Conservation (phyloP, 2,888 invertebrate genomes). For the Drosophila tripunctata region DNA sequence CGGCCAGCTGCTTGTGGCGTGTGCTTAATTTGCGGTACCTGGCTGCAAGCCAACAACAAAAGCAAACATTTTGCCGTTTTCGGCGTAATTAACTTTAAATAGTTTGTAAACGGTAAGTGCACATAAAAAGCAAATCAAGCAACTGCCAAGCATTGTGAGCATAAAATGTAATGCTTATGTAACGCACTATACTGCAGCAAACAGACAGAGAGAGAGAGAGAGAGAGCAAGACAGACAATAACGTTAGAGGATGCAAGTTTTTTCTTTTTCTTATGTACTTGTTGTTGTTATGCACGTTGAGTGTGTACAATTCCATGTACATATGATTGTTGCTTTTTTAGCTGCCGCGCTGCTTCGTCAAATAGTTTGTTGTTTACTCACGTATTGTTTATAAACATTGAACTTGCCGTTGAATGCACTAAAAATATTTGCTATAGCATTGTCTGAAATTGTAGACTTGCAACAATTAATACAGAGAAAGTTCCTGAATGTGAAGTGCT, state of each 20-base stretch:
- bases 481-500: constrained; percentile 17
- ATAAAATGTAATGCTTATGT: constrained; percentile 41
- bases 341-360: not conserved
- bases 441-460: not conserved
- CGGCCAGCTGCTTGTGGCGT: not conserved
- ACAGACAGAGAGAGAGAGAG: no score
- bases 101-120: constrained; percentile 46
- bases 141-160: constrained; percentile 8
- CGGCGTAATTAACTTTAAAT: constrained; percentile 30
- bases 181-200: constrained; percentile 27
- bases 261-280: not conserved
- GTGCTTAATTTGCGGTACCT: not conserved
- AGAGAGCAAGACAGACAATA: no score
- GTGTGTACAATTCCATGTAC: not conserved
- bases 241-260: constrained; percentile 6
- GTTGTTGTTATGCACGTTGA: constrained; percentile 1
- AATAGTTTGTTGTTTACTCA: constrained; percentile 21
- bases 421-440: constrained; percentile 16
- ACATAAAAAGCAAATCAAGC: constrained; percentile 1
- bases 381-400: constrained; percentile 68
- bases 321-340: constrained; percentile 15
- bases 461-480: constrained; percentile 1
- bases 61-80: constrained; percentile 17
- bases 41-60: constrained; percentile 1
- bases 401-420: not conserved